phyloP scores from a whole-genome alignment of 2,888 invertebrate species.

The Ptilodon capucinus region DNA sequence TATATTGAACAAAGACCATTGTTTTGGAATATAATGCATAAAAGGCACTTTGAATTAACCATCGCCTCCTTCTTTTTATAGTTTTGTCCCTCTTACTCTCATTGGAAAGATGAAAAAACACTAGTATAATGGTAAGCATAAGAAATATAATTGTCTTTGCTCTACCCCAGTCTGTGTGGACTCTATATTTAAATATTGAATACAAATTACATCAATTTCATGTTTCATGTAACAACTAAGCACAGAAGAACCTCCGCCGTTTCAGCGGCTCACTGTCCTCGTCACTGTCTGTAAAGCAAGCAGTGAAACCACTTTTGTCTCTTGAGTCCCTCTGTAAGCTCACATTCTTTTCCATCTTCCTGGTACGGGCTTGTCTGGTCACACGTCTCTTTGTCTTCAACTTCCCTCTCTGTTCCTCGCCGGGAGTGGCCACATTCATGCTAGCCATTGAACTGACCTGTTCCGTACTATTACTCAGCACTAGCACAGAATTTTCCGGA shows the following conservation, averaged over 20 bases:
- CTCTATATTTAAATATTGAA: slow-evolving; percentile 1
- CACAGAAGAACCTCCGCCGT: slow-evolving; percentile 64
- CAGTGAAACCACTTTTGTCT: slow-evolving; percentile 68
- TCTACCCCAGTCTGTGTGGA: background rate
- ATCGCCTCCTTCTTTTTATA: too few species aligned
- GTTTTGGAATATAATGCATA: too few species aligned
- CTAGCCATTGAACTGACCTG: slow-evolving; percentile 56
- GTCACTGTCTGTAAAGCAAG: slow-evolving; percentile 75
- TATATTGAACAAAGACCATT: too few species aligned
- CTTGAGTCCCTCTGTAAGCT: slow-evolving; percentile 52
- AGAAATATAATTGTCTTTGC: background rate
- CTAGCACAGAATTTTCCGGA: slow-evolving; percentile 57
- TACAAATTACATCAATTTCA: slow-evolving; percentile 1
- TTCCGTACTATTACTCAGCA: slow-evolving; percentile 58
- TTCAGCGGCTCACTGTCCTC: slow-evolving; percentile 64
- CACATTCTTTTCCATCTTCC: slow-evolving; percentile 45
- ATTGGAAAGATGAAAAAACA: too few species aligned
- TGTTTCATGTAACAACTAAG: slow-evolving; percentile 12
- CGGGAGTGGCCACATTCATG: slow-evolving; percentile 56
- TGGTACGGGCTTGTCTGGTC: slow-evolving; percentile 36
- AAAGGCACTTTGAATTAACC: too few species aligned
- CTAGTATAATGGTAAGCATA: background rate
- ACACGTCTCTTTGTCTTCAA: slow-evolving; percentile 38
- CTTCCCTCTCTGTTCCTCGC: slow-evolving; percentile 15
- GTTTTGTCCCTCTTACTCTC: too few species aligned